Base-by-base conservation (phyloP, 2,888 invertebrate species). In the Lasioglossum oenotherae region DNA sequence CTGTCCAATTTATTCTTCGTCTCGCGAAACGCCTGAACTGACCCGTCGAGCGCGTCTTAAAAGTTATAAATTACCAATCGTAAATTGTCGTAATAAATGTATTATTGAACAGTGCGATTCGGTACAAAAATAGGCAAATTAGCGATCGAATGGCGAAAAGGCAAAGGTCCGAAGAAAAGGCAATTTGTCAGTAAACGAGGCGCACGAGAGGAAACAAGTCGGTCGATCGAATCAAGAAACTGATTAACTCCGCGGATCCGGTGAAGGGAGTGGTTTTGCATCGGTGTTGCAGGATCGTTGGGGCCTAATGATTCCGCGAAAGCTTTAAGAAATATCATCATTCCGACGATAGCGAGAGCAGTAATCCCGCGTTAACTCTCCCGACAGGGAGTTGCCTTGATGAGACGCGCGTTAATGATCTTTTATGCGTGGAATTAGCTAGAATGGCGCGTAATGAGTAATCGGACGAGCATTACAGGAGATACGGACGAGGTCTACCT, bases 401-500 rank as follows among this genome's bases (percentile, higher is more conserved):
- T 79, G 87, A 88, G 84, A 89, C 67, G 64, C 64, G 67, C 71
- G 78, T 87, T 88, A 89, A 88, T 81, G 87, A 84, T 49, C 77
- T 71, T 87, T 89, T 84, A 89, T 75, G 82, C 79, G 75, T 73
- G 60, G 71, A 71, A 71, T 76, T 77, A 81, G 76, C 74, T 67
- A 78, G 67, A 60, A 78, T 75, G 49, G 77, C 60, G 73, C 53
- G 74, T 88, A 88, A 88, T 46, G 82, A 84, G 60, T 74, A 81
- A 86, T 81, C 60, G 71, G 77, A 41, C 38, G 74, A 80, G 41
- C 74, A 46, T 85, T 77, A 79, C 67, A 46, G 41, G 14, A 67
- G 74, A 80, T 74, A 53, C 0, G 41, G 53, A 19, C 74, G 74
- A 38, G 53, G 53, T 14, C 57, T 27, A 8, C 79, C 27, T n/a